A percentile compares a stretch with the other conserved stretches of the same genome.
These are phyloP conservation scores for Agonopterix subpropinquella DNA, from an alignment of 2,888 invertebrate species.

Conservation along the genomic window DNA sequence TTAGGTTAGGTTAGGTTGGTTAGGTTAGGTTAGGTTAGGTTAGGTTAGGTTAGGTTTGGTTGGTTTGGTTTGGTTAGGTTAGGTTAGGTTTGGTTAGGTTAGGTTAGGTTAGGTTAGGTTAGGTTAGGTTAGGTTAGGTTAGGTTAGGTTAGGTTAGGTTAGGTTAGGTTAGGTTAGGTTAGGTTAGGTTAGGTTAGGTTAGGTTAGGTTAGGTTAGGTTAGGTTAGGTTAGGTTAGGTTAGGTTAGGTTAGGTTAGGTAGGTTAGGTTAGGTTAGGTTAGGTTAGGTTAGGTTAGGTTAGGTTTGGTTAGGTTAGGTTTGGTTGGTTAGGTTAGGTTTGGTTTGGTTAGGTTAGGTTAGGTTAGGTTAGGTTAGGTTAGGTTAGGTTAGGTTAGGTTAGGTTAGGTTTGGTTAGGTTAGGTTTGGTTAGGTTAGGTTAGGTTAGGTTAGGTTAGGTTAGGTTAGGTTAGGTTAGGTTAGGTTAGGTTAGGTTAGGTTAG, in stretches of 20 bases:
- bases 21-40: conserved; percentile 14
- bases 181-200: conserved; percentile 15
- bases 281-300: conserved; percentile 14
- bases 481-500: conserved; percentile 3
- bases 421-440: conserved; percentile 2
- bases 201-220: conserved; percentile 13
- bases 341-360: conserved; percentile 11
- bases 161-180: conserved; percentile 15
- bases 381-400: conserved; percentile 11
- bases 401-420: conserved; percentile 6
- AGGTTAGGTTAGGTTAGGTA: conserved; percentile 11
- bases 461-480: conserved; percentile 4
- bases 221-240: conserved; percentile 12
- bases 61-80: conserved; percentile 16
- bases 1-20: conserved; percentile 14
- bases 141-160: conserved; percentile 17
- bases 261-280: conserved; percentile 13
- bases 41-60: conserved; percentile 17
- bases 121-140: conserved; percentile 18
- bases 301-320: conserved; percentile 11
- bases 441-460: conserved; percentile 4
- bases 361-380: conserved; percentile 13
- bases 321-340: conserved; percentile 14
- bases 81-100: conserved; percentile 16
- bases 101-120: conserved; percentile 17